Percentiles rank a stretch among this genome's conserved stretches.
These are phyloP conservation scores for Corythornis leucogaster DNA, from an alignment of 2,797 vertebrate genomes.

Conservation along the genomic window DNA sequence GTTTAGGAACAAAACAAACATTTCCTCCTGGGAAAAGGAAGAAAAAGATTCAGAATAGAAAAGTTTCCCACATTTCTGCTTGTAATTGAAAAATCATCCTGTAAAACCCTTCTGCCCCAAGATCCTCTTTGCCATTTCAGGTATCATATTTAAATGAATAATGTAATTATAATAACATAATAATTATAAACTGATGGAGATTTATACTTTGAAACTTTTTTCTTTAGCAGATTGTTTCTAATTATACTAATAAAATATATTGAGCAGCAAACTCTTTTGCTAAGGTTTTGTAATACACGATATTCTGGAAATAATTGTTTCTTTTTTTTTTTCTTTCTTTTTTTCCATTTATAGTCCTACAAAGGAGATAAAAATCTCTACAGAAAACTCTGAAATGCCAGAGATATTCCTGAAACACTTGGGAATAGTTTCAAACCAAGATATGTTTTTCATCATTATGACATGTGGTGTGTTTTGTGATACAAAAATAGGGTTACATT, in stretches of 20 bases:
- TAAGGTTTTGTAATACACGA: neutral
- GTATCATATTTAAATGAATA: neutral
- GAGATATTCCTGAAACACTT: neutral
- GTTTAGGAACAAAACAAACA: neutral
- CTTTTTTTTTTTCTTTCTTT: neutral
- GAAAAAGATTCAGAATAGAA: neutral
- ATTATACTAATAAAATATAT: neutral
- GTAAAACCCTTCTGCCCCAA: neutral
- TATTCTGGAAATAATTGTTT: neutral
- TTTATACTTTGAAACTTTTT: neutral
- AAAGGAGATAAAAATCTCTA: neutral
- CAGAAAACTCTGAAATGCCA: neutral
- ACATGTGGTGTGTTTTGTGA: neutral
- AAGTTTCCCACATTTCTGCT: neutral
- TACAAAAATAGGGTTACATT: neutral
- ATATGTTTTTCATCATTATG: neutral
- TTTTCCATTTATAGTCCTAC: neutral
- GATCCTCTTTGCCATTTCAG: neutral
- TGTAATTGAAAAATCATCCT: neutral
- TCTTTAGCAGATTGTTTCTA: neutral
- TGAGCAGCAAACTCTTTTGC: neutral
- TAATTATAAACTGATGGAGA: neutral
- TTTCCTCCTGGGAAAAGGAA: neutral
- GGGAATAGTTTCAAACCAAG: neutral
- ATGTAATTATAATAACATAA: neutral